Conservation (phyloP, 2,113 vertebrate genomes). For the Trematocara stigmaticum region DNA sequence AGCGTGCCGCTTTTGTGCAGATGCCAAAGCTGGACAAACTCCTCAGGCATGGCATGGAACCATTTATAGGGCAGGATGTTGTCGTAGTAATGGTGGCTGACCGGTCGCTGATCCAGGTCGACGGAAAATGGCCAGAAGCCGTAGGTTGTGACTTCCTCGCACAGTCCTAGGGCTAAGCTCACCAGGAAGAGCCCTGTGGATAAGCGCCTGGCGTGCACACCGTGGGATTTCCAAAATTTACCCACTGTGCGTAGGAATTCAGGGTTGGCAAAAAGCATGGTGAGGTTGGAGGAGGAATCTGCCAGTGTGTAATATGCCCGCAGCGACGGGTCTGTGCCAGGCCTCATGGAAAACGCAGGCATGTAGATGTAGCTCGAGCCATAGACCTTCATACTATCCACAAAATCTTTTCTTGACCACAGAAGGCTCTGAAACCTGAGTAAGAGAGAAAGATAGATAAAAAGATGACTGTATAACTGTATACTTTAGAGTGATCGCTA, state of each 20-base stretch:
- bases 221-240: slow-evolving; percentile 88
- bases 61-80: slow-evolving; percentile 86
- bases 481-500: not conserved
- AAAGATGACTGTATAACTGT: not conserved
- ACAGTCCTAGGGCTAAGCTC: slow-evolving; percentile 88
- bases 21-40: slow-evolving; percentile 94
- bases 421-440: slow-evolving; percentile 91
- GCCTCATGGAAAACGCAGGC: slow-evolving; percentile 95
- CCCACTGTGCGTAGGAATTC: slow-evolving; percentile 86
- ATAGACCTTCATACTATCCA: slow-evolving; percentile 89
- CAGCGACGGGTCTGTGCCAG: slow-evolving; percentile 85
- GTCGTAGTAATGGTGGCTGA: slow-evolving; percentile 98
- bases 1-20: slow-evolving; percentile 88
- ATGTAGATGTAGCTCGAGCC: slow-evolving; percentile 93
- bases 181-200: slow-evolving; percentile 93
- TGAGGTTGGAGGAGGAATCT: slow-evolving; percentile 84
- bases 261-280: slow-evolving; percentile 91
- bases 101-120: slow-evolving; percentile 76
- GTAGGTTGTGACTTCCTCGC: slow-evolving; percentile 89
- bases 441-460: not conserved
- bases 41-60: slow-evolving; percentile 96
- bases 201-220: slow-evolving; percentile 87
- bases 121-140: slow-evolving; percentile 95
- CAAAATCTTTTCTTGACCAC: slow-evolving; percentile 90
- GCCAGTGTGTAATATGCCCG: slow-evolving; percentile 84